Percentiles rank a stretch among this genome's conserved stretches.
Conservation (phyloP, 2,888 invertebrate species). For the Epinotia demarniana region DNA sequence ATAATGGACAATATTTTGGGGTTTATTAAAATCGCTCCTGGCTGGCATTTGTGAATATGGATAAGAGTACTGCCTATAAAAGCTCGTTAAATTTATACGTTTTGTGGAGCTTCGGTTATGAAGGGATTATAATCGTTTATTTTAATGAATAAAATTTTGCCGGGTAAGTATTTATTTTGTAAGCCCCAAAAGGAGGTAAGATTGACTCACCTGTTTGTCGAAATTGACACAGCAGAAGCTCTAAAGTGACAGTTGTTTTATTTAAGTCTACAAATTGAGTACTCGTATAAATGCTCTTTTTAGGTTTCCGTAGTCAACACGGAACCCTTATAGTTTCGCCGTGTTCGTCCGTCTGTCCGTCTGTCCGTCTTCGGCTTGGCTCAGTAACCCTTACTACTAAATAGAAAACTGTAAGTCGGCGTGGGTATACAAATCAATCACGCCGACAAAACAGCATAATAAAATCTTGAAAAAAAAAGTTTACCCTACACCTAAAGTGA, state of each 20-base stretch:
- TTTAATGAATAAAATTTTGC: constrained; percentile 14
- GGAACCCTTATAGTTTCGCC: too few species aligned
- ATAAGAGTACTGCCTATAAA: neutral
- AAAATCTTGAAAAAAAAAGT: too few species aligned
- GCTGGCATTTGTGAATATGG: neutral
- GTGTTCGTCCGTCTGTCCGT: too few species aligned
- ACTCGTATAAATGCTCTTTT: too few species aligned
- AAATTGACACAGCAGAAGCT: neutral
- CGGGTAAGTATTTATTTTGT: neutral
- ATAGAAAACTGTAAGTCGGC: too few species aligned
- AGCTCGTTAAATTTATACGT: neutral
- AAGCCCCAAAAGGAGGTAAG: neutral
- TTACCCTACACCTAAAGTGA: too few species aligned
- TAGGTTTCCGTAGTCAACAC: too few species aligned
- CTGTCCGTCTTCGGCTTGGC: too few species aligned
- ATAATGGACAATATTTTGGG: neutral
- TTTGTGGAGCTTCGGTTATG: neutral
- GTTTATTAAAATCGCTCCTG: neutral
- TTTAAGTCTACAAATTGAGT: neutral
- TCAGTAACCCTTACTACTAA: too few species aligned
- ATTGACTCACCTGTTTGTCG: neutral
- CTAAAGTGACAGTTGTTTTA: neutral
- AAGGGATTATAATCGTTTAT: constrained; percentile 12
- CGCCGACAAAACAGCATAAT: too few species aligned
- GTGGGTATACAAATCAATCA: too few species aligned